These are phyloP conservation scores for Motacilla alba DNA, from an alignment of 2,113 vertebrate genomes.

Conservation along the genomic window DNA sequence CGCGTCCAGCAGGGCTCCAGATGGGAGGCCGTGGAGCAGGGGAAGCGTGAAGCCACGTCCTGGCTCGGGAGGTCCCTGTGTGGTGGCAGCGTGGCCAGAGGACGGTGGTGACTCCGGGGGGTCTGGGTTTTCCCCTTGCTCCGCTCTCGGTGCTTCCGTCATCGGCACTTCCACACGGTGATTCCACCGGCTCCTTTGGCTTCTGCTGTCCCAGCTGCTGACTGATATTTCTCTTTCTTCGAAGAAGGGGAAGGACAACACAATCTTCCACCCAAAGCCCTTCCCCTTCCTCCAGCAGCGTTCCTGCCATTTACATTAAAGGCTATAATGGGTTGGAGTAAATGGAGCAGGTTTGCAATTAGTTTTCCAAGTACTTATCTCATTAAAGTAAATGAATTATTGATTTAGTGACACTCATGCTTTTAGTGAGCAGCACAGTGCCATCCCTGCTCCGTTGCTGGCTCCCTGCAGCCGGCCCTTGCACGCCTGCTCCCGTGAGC, in stretches of 20 bases:
- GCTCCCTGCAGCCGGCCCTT: conserved; percentile 29
- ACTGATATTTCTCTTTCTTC: conserved; percentile 31
- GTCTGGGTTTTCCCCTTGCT: neutral
- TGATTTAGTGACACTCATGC: conserved; percentile 94
- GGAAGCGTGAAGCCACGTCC: neutral
- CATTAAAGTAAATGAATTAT: conserved; percentile 99
- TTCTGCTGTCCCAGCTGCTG: neutral
- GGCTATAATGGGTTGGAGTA: conserved; percentile 80
- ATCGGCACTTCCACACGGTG: accelerated
- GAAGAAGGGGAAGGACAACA: conserved; percentile 17
- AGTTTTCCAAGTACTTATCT: conserved; percentile 97
- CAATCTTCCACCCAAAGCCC: neutral
- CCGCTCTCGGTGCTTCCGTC: accelerated
- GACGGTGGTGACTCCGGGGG: accelerated
- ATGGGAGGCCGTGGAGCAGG: neutral
- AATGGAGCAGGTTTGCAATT: conserved; percentile 93
- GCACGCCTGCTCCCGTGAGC: conserved; percentile 10
- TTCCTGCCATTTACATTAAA: conserved; percentile 81
- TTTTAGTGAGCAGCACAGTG: conserved; percentile 86
- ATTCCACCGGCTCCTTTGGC: accelerated
- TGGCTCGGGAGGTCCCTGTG: accelerated
- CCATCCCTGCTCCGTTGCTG: conserved; percentile 71
- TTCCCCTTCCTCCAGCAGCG: conserved; percentile 63
- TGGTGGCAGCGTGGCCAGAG: neutral
- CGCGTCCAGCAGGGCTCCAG: neutral